Conservation (phyloP, 2,113 vertebrate species). For the Drymodes brunneopygia region DNA sequence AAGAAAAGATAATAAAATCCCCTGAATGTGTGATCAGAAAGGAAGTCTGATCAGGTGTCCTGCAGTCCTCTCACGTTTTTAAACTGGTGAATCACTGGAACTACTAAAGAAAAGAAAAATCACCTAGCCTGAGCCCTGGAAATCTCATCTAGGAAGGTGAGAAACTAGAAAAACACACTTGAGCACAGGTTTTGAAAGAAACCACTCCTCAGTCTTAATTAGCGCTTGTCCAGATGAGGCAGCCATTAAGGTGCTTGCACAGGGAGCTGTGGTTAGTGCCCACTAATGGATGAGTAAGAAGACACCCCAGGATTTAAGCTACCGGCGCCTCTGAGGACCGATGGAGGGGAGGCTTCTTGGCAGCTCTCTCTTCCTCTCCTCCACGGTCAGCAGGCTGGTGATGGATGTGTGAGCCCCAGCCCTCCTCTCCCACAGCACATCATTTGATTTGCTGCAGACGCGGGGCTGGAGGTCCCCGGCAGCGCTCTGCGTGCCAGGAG, state of each 20-base stretch:
- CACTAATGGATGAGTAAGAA: background rate
- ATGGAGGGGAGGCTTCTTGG: background rate
- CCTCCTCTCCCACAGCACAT: background rate
- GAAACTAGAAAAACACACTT: background rate
- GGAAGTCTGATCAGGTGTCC: background rate
- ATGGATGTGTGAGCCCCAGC: background rate
- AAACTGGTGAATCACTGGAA: conserved; percentile 13
- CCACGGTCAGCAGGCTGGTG: background rate
- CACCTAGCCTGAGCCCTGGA: background rate
- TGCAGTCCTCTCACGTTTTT: background rate
- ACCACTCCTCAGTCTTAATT: background rate
- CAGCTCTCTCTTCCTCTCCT: background rate
- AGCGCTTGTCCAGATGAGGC: background rate
- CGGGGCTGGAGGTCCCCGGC: conserved; percentile 2
- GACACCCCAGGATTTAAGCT: background rate
- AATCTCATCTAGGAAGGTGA: background rate
- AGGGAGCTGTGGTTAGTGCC: background rate
- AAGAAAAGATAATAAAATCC: conserved; percentile 54
- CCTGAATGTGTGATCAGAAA: conserved; percentile 20
- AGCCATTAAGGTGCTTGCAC: background rate
- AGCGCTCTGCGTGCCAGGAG: background rate
- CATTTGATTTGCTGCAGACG: conserved; percentile 11
- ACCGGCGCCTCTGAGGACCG: background rate
- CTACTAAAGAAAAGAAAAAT: background rate
- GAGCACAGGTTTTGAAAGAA: background rate